Evolutionary conservation across 1,140 invertebrate species (phyloP), one percentile per base, ranked within the genome.

Genomic region (Eubasilissa regina): DNA sequence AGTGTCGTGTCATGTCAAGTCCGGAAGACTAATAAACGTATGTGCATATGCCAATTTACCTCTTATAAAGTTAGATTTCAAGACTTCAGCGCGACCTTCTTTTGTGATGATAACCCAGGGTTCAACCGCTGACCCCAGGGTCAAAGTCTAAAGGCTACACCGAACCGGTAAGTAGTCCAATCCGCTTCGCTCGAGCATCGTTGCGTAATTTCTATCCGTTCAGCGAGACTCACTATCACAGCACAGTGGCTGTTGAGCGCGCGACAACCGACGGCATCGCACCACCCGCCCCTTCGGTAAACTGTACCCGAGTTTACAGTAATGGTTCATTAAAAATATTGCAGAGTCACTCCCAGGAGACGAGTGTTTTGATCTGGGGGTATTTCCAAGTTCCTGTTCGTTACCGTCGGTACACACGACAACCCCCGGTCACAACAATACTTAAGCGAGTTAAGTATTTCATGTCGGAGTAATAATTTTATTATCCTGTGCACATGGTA

Each of bases 251-350:
- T 21, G 48, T 70, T 51, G 15, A 19, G 66, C 47, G 10, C 45
- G 25, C 66, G 45, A 48, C 48, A 48, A 43, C 47, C 44, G 25
- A 70, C 45, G 12, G 25, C 51, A 13, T 13, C 4, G n/a, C 53
- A 17, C 53, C 1, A 56, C 17, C 53, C 53, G 45, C 66, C n/a
- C 45, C 66, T 70, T 47, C 47, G 44, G 15, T 70, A 21, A n/a
- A 70, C 64, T n/a, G 43, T 68, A 68, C 45, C 64, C 64, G 21
- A 45, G 64, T 45, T 47, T 68, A 10, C 64, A 17, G 15, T 35
- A 19, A 68, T n/a, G 64, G 43, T 47, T 68, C 64, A 68, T 68
- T 68, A 68, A 68, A 68, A 68, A 68, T 68, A 68, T 47, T 47
- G 64, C 44, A 8, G 11, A 25, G 64, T 68, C 64, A 68, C 44